phyloP scores from a whole-genome alignment of 1,140 invertebrate species.

The Achatina immaculata region DNA sequence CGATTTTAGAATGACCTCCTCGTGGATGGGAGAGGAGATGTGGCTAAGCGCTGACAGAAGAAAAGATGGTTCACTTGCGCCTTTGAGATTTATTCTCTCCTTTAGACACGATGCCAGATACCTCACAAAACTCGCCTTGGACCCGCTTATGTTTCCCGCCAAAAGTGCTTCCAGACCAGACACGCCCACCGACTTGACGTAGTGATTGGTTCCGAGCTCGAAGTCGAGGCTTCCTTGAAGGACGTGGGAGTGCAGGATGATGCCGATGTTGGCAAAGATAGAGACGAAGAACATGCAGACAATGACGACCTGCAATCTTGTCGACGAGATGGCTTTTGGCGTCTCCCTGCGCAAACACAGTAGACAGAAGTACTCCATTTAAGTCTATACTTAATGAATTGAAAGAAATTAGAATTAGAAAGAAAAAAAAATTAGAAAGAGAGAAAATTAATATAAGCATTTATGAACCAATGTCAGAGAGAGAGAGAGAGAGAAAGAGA shows the following conservation, averaged over 20 bases:
- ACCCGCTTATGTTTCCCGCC: neutral
- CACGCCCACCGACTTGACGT: neutral
- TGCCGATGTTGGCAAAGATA: neutral
- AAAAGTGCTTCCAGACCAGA: neutral
- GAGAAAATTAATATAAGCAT: too few species aligned
- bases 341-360: too few species aligned
- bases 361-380: too few species aligned
- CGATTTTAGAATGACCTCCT: neutral
- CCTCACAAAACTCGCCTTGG: neutral
- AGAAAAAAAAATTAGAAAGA: too few species aligned
- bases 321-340: neutral
- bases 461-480: neutral
- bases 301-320: neutral
- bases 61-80: neutral
- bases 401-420: too few species aligned
- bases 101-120: neutral
- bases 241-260: neutral
- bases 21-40: neutral
- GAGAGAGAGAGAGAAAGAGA: neutral
- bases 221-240: neutral
- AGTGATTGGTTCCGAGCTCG: neutral
- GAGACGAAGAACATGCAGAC: constrained; percentile 13
- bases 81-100: neutral
- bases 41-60: neutral
- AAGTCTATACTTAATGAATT: too few species aligned